Percentiles rank a stretch among this genome's conserved stretches.
Conservation (phyloP, 2,797 vertebrate genomes). For the Anabas testudineus region DNA sequence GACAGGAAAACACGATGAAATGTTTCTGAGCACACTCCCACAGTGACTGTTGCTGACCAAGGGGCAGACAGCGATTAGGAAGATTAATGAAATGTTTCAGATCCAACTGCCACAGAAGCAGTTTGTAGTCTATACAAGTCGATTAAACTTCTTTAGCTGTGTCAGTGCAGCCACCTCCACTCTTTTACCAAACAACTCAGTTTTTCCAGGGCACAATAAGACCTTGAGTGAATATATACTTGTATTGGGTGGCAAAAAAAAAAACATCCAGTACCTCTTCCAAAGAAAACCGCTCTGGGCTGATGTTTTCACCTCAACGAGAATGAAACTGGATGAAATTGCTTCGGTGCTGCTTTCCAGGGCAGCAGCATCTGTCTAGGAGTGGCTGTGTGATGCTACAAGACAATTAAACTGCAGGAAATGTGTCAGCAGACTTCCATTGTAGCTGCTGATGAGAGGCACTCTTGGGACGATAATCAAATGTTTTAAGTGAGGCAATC, state of each 20-base stretch:
- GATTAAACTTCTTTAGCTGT: neutral
- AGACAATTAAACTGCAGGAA: conserved; percentile 41
- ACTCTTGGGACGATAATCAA: conserved; percentile 41
- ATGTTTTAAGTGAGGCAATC: conserved; percentile 50
- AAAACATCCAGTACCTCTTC: neutral
- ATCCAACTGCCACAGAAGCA: neutral
- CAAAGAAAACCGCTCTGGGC: neutral
- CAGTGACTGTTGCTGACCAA: neutral
- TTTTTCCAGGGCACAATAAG: neutral
- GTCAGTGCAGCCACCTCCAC: neutral
- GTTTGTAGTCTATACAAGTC: neutral
- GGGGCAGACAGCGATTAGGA: neutral
- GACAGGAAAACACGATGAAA: conserved; percentile 23
- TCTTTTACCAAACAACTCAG: neutral
- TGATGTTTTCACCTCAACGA: neutral
- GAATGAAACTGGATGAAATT: conserved; percentile 15
- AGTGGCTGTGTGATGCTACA: conserved; percentile 20
- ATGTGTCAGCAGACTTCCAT: conserved; percentile 28
- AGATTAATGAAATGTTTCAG: conserved; percentile 34
- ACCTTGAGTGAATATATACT: neutral
- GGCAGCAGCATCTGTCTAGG: conserved; percentile 12
- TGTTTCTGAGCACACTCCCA: neutral
- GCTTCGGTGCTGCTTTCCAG: neutral
- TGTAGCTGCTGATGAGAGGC: conserved; percentile 38
- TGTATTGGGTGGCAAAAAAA: neutral